phyloP scores from a whole-genome alignment of 2,113 vertebrate species.

The Prionailurus bengalensis region DNA sequence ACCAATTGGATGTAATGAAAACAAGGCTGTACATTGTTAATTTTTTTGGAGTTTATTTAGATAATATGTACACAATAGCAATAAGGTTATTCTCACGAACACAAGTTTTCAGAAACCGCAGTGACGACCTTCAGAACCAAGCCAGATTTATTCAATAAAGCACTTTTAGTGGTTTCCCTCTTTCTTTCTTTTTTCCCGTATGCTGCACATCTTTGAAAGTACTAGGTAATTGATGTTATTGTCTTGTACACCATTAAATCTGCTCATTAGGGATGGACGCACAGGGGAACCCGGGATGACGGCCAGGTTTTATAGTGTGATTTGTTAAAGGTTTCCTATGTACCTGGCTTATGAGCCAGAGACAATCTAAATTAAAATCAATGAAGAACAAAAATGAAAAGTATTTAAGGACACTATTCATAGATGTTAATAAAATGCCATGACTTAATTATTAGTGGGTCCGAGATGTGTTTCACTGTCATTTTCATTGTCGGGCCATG shows the following conservation, averaged over 20 bases:
- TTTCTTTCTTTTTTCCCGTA: slow-evolving; percentile 41
- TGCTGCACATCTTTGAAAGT: slow-evolving; percentile 63
- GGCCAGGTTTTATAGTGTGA: not conserved
- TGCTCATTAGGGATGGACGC: slow-evolving; percentile 62
- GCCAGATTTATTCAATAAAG: slow-evolving; percentile 67
- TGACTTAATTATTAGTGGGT: slow-evolving; percentile 9
- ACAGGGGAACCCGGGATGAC: not conserved
- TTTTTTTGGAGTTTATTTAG: slow-evolving; percentile 12
- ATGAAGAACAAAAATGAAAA: not conserved
- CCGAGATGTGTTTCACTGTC: not conserved
- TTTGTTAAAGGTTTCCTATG: slow-evolving; percentile 53
- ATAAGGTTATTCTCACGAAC: slow-evolving; percentile 38
- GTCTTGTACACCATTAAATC: slow-evolving; percentile 60
- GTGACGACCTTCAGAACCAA: slow-evolving; percentile 56
- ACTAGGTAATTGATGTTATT: slow-evolving; percentile 59
- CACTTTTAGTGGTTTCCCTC: slow-evolving; percentile 70
- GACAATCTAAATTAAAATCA: slow-evolving; percentile 64
- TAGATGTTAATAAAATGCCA: not conserved
- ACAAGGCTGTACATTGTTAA: not conserved
- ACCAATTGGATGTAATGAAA: not conserved
- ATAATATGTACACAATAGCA: not conserved
- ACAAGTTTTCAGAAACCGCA: slow-evolving; percentile 57
- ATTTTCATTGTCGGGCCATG: slow-evolving; percentile 19
- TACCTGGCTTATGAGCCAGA: slow-evolving; percentile 26
- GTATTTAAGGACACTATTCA: not conserved